These are phyloP conservation scores for Nomada fabriciana DNA, from an alignment of 2,888 invertebrate species.

Conservation along the genomic window DNA sequence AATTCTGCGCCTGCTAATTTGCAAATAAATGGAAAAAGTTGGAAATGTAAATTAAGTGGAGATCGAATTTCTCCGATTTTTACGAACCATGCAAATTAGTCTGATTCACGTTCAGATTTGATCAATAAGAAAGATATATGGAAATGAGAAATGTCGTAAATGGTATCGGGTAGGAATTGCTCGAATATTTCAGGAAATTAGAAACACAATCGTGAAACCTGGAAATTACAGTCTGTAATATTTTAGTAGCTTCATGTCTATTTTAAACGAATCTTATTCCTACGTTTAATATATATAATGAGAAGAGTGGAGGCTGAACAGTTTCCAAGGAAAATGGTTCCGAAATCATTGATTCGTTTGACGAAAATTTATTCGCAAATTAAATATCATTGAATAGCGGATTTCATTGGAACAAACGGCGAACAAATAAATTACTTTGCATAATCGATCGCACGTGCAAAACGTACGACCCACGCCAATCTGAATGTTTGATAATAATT, in stretches of 20 bases:
- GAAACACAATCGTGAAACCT: not conserved
- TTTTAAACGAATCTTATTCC: too few relatives aligned
- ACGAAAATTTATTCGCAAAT: constrained; percentile 31
- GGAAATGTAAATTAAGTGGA: not conserved
- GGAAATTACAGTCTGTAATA: too few relatives aligned
- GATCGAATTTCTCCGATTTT: not conserved
- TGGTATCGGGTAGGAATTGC: not conserved
- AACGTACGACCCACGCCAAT: not conserved
- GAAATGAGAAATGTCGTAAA: not conserved
- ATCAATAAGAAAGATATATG: not conserved
- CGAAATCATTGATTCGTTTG: constrained; percentile 16
- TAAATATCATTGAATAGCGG: not conserved
- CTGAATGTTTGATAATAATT: constrained; percentile 17
- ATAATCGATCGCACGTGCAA: constrained; percentile 28
- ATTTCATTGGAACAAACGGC: constrained; percentile 1
- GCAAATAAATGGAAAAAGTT: not conserved
- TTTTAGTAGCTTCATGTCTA: too few relatives aligned
- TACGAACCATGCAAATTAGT: not conserved
- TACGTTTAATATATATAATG: too few relatives aligned
- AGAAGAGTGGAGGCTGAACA: too few relatives aligned
- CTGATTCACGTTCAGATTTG: not conserved
- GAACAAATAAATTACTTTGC: constrained; percentile 45
- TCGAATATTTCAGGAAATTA: not conserved
- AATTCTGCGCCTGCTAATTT: not conserved
- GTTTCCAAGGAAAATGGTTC: constrained; percentile 3